These are phyloP conservation scores for Nemurella pictetii DNA, from an alignment of 2,888 invertebrate genomes.

Conservation along the genomic window DNA sequence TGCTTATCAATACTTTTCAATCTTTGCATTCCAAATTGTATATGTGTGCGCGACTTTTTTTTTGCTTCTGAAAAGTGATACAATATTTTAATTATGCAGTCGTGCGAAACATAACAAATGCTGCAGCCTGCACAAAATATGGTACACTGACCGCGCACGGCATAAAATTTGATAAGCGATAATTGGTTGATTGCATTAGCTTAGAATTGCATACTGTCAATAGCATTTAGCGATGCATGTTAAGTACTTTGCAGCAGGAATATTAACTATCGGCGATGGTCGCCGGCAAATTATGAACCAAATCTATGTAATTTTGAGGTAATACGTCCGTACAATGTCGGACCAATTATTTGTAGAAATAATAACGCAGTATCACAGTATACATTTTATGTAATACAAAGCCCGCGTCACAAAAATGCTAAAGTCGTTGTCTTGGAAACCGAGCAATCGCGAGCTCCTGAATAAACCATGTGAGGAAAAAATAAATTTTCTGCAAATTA, in stretches of 20 bases:
- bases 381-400: no score
- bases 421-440: no score
- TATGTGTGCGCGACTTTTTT: not conserved
- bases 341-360: no score
- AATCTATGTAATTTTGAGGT: no score
- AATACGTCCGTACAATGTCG: no score
- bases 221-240: not conserved
- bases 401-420: no score
- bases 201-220: not conserved
- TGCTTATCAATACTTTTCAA: not conserved
- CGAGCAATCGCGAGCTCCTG: no score
- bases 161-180: not conserved
- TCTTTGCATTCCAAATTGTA: not conserved
- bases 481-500: no score
- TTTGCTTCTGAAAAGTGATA: not conserved
- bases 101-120: not conserved
- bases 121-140: not conserved
- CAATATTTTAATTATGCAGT: not conserved
- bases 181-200: not conserved
- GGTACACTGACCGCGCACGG: not conserved
- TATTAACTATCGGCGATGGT: not conserved
- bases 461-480: no score
- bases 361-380: no score
- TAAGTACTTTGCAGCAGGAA: not conserved
- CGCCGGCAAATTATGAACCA: no score